These are phyloP conservation scores for Microcebus murinus DNA, from an alignment of 2,113 vertebrate species.

Conservation along the genomic window DNA sequence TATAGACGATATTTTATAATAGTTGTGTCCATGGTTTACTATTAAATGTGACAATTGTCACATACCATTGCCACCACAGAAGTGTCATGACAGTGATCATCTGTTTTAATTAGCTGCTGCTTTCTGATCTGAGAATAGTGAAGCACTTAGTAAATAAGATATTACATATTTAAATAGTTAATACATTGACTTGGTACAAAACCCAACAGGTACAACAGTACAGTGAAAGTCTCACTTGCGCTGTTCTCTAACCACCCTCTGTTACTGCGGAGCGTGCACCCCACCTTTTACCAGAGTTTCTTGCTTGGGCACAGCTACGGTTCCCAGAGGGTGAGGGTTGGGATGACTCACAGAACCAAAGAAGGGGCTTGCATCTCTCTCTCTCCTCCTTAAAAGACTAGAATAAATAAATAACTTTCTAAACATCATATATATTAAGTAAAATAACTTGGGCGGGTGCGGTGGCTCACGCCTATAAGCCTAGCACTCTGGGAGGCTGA, in stretches of 20 bases:
- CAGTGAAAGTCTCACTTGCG: background rate
- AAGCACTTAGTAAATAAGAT: background rate
- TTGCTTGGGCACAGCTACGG: accelerated
- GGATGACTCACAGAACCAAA: background rate
- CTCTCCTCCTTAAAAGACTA: background rate
- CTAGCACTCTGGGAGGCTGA: too few species aligned
- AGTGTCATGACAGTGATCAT: background rate
- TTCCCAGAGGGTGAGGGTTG: too few species aligned
- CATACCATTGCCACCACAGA: background rate
- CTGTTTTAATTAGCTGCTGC: background rate
- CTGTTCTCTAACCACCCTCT: background rate
- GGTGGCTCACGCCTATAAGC: too few species aligned
- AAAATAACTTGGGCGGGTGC: background rate
- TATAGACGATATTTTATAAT: background rate
- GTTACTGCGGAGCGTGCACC: background rate
- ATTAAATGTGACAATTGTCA: background rate
- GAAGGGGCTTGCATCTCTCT: background rate
- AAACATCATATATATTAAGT: background rate
- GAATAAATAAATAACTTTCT: background rate
- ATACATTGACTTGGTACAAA: background rate
- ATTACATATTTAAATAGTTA: background rate
- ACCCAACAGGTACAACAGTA: background rate
- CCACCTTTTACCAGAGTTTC: background rate
- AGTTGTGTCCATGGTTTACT: background rate
- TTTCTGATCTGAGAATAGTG: background rate